These are phyloP conservation scores for Aphelinus certus DNA, from an alignment of 1,140 invertebrate species.

Conservation along the genomic window DNA sequence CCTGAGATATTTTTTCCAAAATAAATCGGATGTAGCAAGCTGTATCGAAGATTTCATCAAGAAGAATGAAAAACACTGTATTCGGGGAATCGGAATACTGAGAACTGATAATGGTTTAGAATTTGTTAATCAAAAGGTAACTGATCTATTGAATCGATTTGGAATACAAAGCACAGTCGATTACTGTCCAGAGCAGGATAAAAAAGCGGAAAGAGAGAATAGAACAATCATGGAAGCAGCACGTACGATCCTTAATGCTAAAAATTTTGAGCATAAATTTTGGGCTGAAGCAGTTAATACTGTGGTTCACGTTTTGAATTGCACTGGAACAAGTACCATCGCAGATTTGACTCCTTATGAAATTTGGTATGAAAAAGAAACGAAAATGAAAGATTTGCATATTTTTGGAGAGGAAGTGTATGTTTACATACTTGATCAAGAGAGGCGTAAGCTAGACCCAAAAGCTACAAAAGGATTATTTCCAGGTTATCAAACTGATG, in stretches of 20 bases:
- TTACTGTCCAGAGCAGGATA: not conserved
- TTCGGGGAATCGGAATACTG: slow-evolving; percentile 40
- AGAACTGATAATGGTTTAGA: slow-evolving; percentile 42
- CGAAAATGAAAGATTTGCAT: not conserved
- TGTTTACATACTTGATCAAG: not conserved
- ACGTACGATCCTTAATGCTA: not conserved
- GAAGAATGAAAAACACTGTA: slow-evolving; percentile 46
- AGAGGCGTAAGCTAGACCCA: not conserved
- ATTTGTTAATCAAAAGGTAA: slow-evolving; percentile 29
- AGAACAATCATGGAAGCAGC: not conserved
- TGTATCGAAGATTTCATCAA: slow-evolving; percentile 51
- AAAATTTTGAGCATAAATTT: not conserved
- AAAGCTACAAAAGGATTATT: not conserved
- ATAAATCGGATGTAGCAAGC: slow-evolving; percentile 49
- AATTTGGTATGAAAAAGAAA: not conserved
- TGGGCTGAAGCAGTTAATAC: not conserved
- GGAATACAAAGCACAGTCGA: slow-evolving; percentile 34
- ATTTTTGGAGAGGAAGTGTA: not conserved
- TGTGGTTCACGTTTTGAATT: not conserved
- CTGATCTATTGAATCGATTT: slow-evolving; percentile 33
- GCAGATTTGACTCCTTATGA: not conserved
- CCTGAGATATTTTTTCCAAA: slow-evolving; percentile 40
- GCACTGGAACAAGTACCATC: not conserved
- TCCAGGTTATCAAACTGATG: not conserved
- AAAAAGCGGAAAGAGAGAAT: not conserved